These are phyloP conservation scores for Rachycentron canadum DNA, from an alignment of 2,797 vertebrate species.

Conservation along the genomic window DNA sequence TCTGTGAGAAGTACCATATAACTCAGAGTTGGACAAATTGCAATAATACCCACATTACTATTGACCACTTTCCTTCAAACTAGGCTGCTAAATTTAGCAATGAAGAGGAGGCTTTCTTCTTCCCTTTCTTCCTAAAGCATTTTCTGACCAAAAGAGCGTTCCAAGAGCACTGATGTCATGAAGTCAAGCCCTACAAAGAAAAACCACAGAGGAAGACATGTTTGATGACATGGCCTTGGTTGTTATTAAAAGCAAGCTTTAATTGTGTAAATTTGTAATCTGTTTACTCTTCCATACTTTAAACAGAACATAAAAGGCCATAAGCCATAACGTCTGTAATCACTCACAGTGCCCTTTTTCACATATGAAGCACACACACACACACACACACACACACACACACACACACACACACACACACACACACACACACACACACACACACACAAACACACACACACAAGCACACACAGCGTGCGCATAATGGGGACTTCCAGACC, in stretches of 20 bases:
- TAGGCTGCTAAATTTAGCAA: constrained; percentile 60
- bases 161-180: constrained; percentile 64
- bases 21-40: constrained; percentile 35
- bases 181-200: constrained; percentile 57
- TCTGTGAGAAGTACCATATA: constrained; percentile 40
- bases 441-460: constrained; percentile 23
- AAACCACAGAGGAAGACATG: constrained; percentile 49
- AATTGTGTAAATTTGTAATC: constrained; percentile 45
- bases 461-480: constrained; percentile 20
- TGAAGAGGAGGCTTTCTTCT: constrained; percentile 36
- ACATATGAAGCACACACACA: constrained; percentile 44
- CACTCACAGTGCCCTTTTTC: constrained; percentile 37
- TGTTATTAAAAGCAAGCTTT: constrained; percentile 60
- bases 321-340: constrained; percentile 53
- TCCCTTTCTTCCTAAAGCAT: constrained; percentile 50
- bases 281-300: constrained; percentile 57
- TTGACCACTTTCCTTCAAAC: constrained; percentile 53
- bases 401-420: constrained; percentile 18
- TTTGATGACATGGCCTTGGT: constrained; percentile 55
- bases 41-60: constrained; percentile 47
- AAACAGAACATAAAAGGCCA: constrained; percentile 60
- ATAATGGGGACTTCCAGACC: constrained; percentile 78
- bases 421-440: too few relatives aligned
- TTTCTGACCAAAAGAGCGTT: constrained; percentile 65
- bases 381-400: constrained; percentile 35